Conservation (phyloP, 2,113 vertebrate genomes). For the Channa maculata region DNA sequence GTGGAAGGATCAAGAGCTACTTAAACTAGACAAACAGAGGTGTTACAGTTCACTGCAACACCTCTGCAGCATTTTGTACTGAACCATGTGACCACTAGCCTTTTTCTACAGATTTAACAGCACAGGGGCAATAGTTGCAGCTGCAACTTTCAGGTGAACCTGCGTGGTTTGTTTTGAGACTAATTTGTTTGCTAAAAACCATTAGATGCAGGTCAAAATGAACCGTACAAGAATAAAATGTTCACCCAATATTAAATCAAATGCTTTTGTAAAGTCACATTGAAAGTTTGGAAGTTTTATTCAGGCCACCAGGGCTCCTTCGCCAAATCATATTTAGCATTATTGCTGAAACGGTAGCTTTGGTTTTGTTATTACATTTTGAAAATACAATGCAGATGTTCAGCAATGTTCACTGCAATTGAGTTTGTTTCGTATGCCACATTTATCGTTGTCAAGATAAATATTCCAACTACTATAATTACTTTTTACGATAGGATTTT, state of each 20-base stretch:
- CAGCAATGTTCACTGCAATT: neutral
- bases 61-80: slow-evolving; percentile 21
- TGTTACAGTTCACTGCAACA: slow-evolving; percentile 16
- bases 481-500: slow-evolving; percentile 14
- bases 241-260: neutral
- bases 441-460: slow-evolving; percentile 37
- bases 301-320: slow-evolving; percentile 28
- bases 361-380: slow-evolving; percentile 44
- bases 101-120: neutral
- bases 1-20: slow-evolving; percentile 50
- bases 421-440: slow-evolving; percentile 21
- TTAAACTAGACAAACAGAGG: slow-evolving; percentile 37
- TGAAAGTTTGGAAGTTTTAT: slow-evolving; percentile 2
- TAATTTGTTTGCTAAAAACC: neutral
- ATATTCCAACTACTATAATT: slow-evolving; percentile 24
- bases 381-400: slow-evolving; percentile 59
- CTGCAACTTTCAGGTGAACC: slow-evolving; percentile 1
- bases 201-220: neutral
- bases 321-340: slow-evolving; percentile 41
- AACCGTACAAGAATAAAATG: neutral
- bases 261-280: neutral
- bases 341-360: slow-evolving; percentile 56
- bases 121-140: neutral
- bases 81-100: neutral
- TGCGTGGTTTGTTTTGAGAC: neutral